Base-by-base conservation (phyloP, 2,797 vertebrate genomes). In the Poeciliopsis gracilis region DNA sequence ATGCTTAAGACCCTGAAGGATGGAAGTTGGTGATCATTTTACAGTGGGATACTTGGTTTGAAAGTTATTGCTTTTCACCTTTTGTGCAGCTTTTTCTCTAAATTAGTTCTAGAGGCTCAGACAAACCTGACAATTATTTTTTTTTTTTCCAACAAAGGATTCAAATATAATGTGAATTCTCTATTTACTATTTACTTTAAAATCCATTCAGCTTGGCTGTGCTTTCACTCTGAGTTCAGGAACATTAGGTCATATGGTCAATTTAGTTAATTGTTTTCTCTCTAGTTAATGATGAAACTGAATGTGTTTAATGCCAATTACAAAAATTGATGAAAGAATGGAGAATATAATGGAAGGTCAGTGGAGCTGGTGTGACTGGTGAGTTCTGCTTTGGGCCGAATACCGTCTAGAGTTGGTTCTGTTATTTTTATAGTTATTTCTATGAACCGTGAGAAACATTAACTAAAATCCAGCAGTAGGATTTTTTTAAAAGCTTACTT, bases 401-500 rank as follows among this genome's bases (percentile, higher is more conserved):
- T 63, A 66, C 49, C 7, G 30, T 51, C 28, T 30, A 33, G 13
- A 4, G 9, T 23, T 12, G 9, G 33, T 12, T 73, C 33, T 51
- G 28, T 38, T 13, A 25, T 45, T 23, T 53, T 0, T 41, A 51
- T 72, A 16, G 28, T 38, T 13, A 25, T 45, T 23, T 53, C 0
- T 41, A 51, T 72, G 25, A 78, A 63, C 13, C 5, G 12, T 30
- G 23, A 20, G 38, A 72, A 8, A 67, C 18, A 46, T 70, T 66
- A 69, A 74, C 16, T 47, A 2, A 53, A 18, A 46, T 45, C 28
- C 18, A 36, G 16, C 8, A 51, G 1, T 49, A 43, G 45, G 4
- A n/a, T 72, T 20, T 71, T 72, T 20, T 71, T 16, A 45, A 75
- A 85, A 69, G 13, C 7, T 43, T 25, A 73, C 15, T 55, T 70